These are phyloP conservation scores for Romanogobio albipinnatus DNA, from an alignment of 2,113 vertebrate species.

Conservation along the genomic window DNA sequence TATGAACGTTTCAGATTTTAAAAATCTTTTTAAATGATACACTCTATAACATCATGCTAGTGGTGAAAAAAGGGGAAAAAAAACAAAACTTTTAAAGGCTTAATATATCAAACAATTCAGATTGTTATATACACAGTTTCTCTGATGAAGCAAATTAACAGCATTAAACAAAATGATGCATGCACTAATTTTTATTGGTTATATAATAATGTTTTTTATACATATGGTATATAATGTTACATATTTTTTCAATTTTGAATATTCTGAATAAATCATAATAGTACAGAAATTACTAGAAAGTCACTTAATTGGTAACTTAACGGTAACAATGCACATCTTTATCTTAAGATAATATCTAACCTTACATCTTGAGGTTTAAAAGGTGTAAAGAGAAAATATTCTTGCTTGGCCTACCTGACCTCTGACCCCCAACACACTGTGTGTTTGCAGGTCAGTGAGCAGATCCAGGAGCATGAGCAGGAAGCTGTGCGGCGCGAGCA, in stretches of 20 bases:
- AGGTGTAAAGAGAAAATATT: not conserved
- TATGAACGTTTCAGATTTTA: not conserved
- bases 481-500: conserved; percentile 98
- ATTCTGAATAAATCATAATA: not conserved
- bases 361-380: not conserved
- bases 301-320: not conserved
- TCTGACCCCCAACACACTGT: not conserved
- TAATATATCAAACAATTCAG: not conserved
- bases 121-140: not conserved
- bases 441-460: conserved; percentile 60
- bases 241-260: not conserved
- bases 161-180: not conserved
- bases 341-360: not conserved
- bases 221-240: not conserved
- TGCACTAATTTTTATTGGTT: not conserved
- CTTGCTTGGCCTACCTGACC: not conserved
- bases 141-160: not conserved
- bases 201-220: not conserved
- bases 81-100: not conserved
- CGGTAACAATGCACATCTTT: too few relatives aligned
- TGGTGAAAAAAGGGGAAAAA: not conserved
- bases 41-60: not conserved
- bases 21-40: not conserved
- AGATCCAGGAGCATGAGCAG: conserved; percentile 99
- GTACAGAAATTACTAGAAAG: not conserved